A percentile compares a stretch with the other conserved stretches of the same genome.
Evolutionary conservation across 2,888 invertebrate species (phyloP).

Genomic region (Lysandra bellargus): DNA sequence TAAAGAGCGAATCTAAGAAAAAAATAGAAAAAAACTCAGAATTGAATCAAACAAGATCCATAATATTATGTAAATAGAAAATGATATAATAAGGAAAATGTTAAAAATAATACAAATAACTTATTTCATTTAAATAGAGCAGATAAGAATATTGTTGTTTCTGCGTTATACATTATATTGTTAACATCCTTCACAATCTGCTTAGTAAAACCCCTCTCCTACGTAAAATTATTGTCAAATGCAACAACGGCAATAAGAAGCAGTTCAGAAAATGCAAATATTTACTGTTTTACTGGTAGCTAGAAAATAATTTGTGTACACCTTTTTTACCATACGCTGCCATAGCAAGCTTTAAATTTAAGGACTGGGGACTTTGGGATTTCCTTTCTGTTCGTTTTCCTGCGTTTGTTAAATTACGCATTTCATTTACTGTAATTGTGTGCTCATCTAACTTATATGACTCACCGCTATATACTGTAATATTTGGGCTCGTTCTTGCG

Average conservation of each 20-base stretch:
- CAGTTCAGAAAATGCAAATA: background rate
- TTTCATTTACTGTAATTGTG: background rate
- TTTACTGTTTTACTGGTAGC: background rate
- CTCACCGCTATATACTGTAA: slow-evolving; percentile 73
- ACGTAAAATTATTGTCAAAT: background rate
- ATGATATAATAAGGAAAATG: background rate
- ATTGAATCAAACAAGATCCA: background rate
- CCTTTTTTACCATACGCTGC: background rate
- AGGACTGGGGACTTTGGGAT: background rate
- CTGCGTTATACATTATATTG: background rate
- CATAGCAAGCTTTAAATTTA: background rate
- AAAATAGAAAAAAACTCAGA: background rate
- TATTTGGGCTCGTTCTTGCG: slow-evolving; percentile 59
- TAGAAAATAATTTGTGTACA: background rate
- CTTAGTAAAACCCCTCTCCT: background rate
- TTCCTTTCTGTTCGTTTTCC: background rate
- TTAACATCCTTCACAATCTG: background rate
- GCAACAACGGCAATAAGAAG: background rate
- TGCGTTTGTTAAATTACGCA: background rate
- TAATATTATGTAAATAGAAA: background rate
- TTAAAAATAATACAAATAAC: background rate
- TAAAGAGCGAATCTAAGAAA: slow-evolving; percentile 25
- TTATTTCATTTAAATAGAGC: background rate
- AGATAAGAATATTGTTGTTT: background rate
- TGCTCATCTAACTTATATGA: background rate